Evolutionary conservation across 2,888 invertebrate species (phyloP), one percentile per base, ranked within the genome.

Genomic region (Erebia aethiops): DNA sequence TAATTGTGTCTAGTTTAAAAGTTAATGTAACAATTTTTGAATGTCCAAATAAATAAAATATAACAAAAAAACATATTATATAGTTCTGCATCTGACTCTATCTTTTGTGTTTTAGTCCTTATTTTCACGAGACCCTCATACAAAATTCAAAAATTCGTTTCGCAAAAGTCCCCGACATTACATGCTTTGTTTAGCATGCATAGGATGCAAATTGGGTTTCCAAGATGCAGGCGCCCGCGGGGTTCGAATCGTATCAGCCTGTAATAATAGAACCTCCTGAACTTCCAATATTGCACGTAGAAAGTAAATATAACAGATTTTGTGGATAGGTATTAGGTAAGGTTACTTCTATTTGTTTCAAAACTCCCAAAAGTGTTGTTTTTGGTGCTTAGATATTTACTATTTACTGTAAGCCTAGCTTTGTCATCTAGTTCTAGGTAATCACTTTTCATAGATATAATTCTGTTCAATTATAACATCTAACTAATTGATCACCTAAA

Each of bases 201-300:
- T 81, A 75, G 80, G 76, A 83, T 83, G 81, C 78, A 82, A 81
- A 82, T 82, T 77, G 78, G 71, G 72, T 74, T 68, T 26, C 54
- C 16, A 41, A 35, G 69, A 56, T 68, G 56, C 56, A 46, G 57
- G 65, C n/a, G 43, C 63, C 66, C 64, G 62, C 16, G 43, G 70
- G 67, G 68, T 14, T 57, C 10, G 57, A 51, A 14, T 52, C 51
- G 69, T 67, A 61, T 71, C 65, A 52, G 71, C 58, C 68, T 69
- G 68, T 63, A 46, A 66, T 66, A 73, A 71, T 73, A 73, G 66
- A 69, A 71, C 65, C 21, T 58, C 61, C 35, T 56, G 43, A 56
- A 56, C 41, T 56, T 46, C 43, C 62, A 67, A 70, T 68, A 65
- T 57, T 70, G 65, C 5, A 54, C 49, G 21, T 43, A 13, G 10